A percentile compares a stretch with the other conserved stretches of the same genome.
Conservation (phyloP, 2,888 invertebrate genomes). For the Elegia similella region DNA sequence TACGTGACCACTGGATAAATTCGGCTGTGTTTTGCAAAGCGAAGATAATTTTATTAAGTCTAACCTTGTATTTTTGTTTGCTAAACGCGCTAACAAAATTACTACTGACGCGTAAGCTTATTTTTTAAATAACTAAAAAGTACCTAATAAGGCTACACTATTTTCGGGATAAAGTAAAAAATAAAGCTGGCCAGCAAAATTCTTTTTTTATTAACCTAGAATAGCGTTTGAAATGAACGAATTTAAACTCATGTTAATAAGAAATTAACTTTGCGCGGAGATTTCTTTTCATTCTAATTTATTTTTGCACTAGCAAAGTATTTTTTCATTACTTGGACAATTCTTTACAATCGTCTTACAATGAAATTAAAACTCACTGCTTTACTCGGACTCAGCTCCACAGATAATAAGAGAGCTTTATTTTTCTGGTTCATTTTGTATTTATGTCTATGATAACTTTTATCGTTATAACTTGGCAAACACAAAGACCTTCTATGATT, state of each 20-base stretch:
- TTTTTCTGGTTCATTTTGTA: no score
- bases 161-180: neutral
- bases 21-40: no score
- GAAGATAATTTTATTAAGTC: no score
- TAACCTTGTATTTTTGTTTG: no score
- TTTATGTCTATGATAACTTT: no score
- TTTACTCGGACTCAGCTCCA: no score
- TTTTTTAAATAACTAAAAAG: neutral
- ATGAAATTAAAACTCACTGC: neutral
- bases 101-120: neutral
- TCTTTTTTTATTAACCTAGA: neutral
- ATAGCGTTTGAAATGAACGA: neutral
- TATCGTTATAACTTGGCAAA: no score
- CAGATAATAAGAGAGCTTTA: no score
- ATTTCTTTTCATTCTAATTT: neutral
- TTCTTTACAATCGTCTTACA: neutral
- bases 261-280: neutral
- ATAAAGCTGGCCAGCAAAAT: neutral
- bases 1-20: no score
- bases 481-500: no score
- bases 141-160: neutral
- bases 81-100: neutral
- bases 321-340: neutral
- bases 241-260: neutral
- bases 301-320: neutral